Conservation (phyloP, 2,888 invertebrate species). For the Torymus texanus region DNA sequence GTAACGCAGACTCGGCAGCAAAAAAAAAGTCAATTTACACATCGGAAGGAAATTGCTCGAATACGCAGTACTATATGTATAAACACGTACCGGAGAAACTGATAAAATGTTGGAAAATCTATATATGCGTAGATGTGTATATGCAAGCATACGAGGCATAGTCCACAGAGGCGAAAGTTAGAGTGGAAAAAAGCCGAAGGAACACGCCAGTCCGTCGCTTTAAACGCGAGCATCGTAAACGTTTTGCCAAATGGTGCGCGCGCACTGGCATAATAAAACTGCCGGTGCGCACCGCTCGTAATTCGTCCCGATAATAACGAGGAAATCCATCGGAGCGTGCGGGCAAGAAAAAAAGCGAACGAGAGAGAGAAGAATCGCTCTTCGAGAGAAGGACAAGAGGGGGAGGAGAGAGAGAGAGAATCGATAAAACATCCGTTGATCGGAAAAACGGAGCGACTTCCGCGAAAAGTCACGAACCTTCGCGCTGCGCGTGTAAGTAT, state of each 20-base stretch:
- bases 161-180: constrained; percentile 25
- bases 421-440: constrained; percentile 22
- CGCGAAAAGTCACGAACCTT: constrained; percentile 40
- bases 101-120: not conserved
- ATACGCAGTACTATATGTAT: not conserved
- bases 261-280: constrained; percentile 18
- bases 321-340: constrained; percentile 1
- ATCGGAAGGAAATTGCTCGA: too few species aligned
- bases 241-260: constrained; percentile 3
- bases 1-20: not conserved
- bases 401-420: not conserved
- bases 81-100: not conserved
- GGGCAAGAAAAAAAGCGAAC: not conserved
- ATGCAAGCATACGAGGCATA: constrained; percentile 5
- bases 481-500: not conserved
- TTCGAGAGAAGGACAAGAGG: not conserved
- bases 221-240: constrained; percentile 18
- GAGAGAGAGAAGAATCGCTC: not conserved
- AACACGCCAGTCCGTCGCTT: not conserved
- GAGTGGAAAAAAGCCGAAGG: not conserved
- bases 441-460: constrained; percentile 31
- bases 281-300: constrained; percentile 21
- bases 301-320: constrained; percentile 38
- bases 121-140: not conserved
- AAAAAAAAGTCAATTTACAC: not conserved